These are phyloP conservation scores for Iselma pallidipennis DNA, from an alignment of 2,888 invertebrate genomes.

Conservation along the genomic window DNA sequence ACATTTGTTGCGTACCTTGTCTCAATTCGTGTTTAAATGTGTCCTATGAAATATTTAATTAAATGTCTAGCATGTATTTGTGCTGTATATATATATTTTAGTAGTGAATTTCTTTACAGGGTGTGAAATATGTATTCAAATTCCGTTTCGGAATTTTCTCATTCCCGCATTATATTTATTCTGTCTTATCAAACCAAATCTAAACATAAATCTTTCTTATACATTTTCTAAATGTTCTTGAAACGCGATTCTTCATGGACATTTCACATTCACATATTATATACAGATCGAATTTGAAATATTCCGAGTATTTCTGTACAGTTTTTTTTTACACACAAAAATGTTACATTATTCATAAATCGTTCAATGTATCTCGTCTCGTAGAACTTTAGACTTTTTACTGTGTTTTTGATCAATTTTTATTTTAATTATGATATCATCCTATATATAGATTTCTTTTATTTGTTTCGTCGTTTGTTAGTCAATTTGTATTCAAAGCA, in stretches of 20 bases:
- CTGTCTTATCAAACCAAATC: constrained; percentile 12
- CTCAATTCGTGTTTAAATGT: not conserved
- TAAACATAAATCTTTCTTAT: constrained; percentile 16
- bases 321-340: constrained; percentile 5
- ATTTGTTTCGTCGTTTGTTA: constrained; percentile 3
- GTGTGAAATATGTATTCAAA: constrained; percentile 7
- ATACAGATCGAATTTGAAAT: constrained; percentile 8
- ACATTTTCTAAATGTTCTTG: constrained; percentile 12
- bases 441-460: constrained; percentile 4
- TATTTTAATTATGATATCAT: not conserved
- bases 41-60: constrained; percentile 12
- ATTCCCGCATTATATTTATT: constrained; percentile 5
- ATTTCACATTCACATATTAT: constrained; percentile 7
- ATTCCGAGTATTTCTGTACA: constrained; percentile 14
- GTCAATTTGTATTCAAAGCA: constrained; percentile 19
- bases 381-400: constrained; percentile 7
- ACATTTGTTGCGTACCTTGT: not conserved
- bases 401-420: constrained; percentile 9
- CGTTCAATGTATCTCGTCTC: too few relatives aligned
- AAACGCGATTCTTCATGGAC: constrained; percentile 12
- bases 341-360: constrained; percentile 17
- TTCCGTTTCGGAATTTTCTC: not conserved
- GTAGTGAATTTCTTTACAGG: not conserved
- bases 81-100: not conserved
- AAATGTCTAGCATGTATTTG: not conserved